These are phyloP conservation scores for Lycophotia porphyrea DNA, from an alignment of 2,888 invertebrate species.

Conservation along the genomic window DNA sequence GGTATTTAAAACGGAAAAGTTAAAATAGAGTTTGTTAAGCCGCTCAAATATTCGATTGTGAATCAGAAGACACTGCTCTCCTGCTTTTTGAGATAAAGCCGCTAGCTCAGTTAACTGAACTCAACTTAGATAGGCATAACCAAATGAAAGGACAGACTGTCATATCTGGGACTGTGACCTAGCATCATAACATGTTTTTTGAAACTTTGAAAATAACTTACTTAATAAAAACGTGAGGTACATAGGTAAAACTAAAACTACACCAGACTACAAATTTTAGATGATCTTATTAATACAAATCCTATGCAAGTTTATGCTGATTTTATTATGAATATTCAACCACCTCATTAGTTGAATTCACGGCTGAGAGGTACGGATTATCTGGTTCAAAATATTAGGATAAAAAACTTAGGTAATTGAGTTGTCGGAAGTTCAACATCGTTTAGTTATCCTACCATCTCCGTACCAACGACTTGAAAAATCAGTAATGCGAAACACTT, in stretches of 20 bases:
- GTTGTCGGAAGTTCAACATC: not conserved
- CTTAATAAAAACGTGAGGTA: not conserved
- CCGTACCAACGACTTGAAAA: not conserved
- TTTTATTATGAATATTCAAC: constrained; percentile 26
- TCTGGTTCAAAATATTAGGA: not conserved
- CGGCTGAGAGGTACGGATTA: not conserved
- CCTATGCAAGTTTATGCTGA: constrained; percentile 5
- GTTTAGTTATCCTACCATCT: not conserved
- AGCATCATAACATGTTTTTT: not conserved
- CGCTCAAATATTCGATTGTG: not conserved
- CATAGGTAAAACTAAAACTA: not conserved
- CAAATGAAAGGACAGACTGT: not conserved
- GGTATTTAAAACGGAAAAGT: no score
- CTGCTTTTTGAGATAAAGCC: not conserved
- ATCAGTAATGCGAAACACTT: not conserved
- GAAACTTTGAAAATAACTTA: not conserved
- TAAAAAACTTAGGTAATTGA: not conserved
- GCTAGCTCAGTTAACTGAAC: not conserved
- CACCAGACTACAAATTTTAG: not conserved
- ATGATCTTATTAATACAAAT: not conserved
- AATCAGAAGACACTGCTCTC: not conserved
- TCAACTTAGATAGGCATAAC: not conserved
- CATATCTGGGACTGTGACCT: not conserved
- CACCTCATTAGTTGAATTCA: constrained; percentile 9
- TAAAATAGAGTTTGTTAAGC: not conserved